A percentile compares a stretch with the other conserved stretches of the same genome.
phyloP scores from a whole-genome alignment of 1,140 invertebrate genomes.

The Cataglyphis hispanica region DNA sequence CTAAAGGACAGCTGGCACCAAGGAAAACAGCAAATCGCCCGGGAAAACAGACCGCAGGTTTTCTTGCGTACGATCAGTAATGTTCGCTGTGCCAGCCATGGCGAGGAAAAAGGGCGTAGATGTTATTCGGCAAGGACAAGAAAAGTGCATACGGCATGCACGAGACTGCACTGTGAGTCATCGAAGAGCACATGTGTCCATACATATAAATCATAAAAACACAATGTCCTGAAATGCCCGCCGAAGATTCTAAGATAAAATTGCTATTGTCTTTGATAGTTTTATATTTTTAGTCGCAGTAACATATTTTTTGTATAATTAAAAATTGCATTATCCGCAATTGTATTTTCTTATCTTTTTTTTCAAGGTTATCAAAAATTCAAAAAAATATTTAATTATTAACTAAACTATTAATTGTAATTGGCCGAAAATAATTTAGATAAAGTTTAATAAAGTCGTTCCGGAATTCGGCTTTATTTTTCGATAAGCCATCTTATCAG shows the following conservation, averaged over 20 bases:
- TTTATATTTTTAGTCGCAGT: background rate
- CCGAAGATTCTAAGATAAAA: background rate
- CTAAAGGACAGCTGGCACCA: conserved; percentile 48
- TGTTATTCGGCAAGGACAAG: conserved; percentile 55
- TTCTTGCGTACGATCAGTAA: conserved; percentile 58
- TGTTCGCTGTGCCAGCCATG: conserved; percentile 40
- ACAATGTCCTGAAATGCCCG: background rate
- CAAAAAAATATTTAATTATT: background rate
- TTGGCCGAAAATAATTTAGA: background rate
- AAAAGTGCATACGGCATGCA: conserved; percentile 61
- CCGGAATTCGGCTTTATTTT: no score
- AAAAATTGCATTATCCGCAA: background rate
- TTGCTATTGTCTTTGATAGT: background rate
- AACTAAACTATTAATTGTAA: background rate
- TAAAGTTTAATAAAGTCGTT: background rate
- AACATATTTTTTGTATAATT: background rate
- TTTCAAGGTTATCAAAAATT: background rate
- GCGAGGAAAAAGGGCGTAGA: conserved; percentile 63
- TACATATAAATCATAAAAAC: background rate
- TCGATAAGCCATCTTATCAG: background rate
- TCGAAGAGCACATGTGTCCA: conserved; percentile 61
- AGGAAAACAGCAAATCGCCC: conserved; percentile 51
- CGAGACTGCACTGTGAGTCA: conserved; percentile 63
- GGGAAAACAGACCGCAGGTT: conserved; percentile 38
- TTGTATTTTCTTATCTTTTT: background rate